Conservation (phyloP, 2,113 vertebrate species). For the Gorilla gorilla region DNA sequence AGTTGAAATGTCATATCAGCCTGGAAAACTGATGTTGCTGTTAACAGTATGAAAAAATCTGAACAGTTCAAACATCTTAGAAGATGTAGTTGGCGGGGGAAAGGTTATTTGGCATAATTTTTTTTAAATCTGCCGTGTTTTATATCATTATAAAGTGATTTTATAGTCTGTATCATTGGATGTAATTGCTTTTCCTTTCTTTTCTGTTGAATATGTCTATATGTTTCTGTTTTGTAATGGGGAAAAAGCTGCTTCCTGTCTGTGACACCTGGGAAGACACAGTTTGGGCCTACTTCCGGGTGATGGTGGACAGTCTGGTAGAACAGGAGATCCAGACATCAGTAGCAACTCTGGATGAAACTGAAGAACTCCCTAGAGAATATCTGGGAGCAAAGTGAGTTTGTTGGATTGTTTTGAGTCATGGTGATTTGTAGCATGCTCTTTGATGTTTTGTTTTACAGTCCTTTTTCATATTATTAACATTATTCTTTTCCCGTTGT, state of each 20-base stretch:
- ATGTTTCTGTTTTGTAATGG: conserved; percentile 33
- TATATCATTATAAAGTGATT: background rate
- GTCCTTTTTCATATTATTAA: conserved; percentile 17
- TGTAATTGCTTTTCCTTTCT: background rate
- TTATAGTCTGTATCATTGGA: background rate
- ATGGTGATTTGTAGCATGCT: background rate
- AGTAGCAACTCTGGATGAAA: conserved; percentile 88
- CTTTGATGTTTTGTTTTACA: background rate
- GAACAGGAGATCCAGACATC: conserved; percentile 96
- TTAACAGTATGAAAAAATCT: conserved; percentile 3
- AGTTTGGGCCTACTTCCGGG: conserved; percentile 96
- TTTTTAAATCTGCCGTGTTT: background rate
- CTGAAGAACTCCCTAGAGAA: conserved; percentile 93
- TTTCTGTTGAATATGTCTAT: background rate
- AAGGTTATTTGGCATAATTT: background rate
- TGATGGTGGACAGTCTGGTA: conserved; percentile 97
- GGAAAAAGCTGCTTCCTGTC: conserved; percentile 91
- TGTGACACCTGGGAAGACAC: conserved; percentile 98
- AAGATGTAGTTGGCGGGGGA: background rate
- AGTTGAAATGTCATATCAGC: background rate
- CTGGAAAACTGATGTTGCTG: background rate
- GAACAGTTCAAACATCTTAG: background rate
- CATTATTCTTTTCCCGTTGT: conserved; percentile 27
- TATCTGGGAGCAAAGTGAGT: conserved; percentile 95
- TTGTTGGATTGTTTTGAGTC: background rate